These are phyloP conservation scores for Heliconius sara DNA, from an alignment of 2,888 invertebrate genomes.

Conservation along the genomic window DNA sequence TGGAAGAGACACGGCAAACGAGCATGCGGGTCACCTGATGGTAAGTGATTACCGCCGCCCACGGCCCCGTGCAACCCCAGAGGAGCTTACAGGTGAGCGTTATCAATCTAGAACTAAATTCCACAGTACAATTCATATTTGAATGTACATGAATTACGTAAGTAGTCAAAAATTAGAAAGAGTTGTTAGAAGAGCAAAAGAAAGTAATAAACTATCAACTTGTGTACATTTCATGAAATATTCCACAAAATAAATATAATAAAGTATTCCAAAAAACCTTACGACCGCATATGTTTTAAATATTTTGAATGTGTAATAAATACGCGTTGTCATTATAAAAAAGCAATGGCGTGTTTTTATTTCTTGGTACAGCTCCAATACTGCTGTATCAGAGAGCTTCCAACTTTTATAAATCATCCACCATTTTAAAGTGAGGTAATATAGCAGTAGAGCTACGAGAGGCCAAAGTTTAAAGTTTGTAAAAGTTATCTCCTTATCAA, in stretches of 20 bases:
- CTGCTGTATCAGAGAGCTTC: constrained; percentile 29
- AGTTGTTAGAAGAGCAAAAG: background rate
- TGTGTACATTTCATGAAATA: no score
- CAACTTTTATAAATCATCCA: constrained; percentile 40
- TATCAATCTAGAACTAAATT: background rate
- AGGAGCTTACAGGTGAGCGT: no score
- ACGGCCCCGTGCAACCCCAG: no score
- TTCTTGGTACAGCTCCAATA: constrained; percentile 19
- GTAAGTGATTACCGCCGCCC: no score
- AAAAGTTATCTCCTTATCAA: constrained; percentile 39
- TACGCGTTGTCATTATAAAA: constrained; percentile 22
- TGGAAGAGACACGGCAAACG: no score
- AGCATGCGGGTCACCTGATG: no score
- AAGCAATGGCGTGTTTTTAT: constrained; percentile 20
- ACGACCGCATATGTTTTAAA: constrained; percentile 12
- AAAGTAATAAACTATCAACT: no score
- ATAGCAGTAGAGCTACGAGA: constrained; percentile 36
- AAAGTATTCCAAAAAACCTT: background rate
- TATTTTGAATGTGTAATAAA: constrained; percentile 22
- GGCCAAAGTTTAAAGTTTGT: constrained; percentile 41
- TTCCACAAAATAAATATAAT: background rate
- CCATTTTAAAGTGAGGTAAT: constrained; percentile 43
- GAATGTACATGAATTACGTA: background rate
- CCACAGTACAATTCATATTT: background rate
- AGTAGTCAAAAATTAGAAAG: background rate